Evolutionary conservation across 2,113 vertebrate genomes (phyloP), one percentile per base, ranked within the genome.

Genomic region (Callocephalon fimbriatum): DNA sequence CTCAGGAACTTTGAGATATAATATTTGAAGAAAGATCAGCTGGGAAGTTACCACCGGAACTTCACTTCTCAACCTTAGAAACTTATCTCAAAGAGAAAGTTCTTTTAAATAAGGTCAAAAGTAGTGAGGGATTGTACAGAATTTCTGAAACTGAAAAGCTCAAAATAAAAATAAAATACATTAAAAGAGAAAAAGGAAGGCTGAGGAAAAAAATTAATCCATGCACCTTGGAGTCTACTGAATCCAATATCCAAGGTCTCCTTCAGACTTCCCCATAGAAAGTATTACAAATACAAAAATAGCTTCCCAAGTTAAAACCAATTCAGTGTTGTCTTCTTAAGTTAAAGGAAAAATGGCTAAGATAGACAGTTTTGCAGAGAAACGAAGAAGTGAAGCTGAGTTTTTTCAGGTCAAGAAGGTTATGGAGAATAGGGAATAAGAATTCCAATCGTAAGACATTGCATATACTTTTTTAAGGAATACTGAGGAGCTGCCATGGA

Each of bases 1-100:
- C 90, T 86, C 62, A 77, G 56, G 65, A 97, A 97, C 61, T 92
- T 27, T 56, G 54, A 86, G 65, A 77, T 76, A 74, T 35, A 80
- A n/a, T 90, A 90, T 95, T 84, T 96, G 86, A 93, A 87, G 73
- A 92, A 92, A 87, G 82, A 95, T 79, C 93, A 93, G 32, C 44
- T 74, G 62, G 61, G 65, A 94, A 67, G 86, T 53, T 82, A 40
- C 37, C 65, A 77, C 32, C 56, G 79, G 67, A 94, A 94, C 62
- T 89, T 87, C 75, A 66, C 38, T 50, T 61, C 50, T 86, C 86
- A 95, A 76, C 81, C 48, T 86, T 16, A 61, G 38, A 88, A 90
- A 91, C 67, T 65, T 37, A 83, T 65, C 71, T 92, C 4, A 6
- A 86, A 77, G 12, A 63, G 38, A 86, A 95, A 94, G 38, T 1